Conservation (phyloP, 2,113 vertebrate species). For the Cinclus mexicanus region DNA sequence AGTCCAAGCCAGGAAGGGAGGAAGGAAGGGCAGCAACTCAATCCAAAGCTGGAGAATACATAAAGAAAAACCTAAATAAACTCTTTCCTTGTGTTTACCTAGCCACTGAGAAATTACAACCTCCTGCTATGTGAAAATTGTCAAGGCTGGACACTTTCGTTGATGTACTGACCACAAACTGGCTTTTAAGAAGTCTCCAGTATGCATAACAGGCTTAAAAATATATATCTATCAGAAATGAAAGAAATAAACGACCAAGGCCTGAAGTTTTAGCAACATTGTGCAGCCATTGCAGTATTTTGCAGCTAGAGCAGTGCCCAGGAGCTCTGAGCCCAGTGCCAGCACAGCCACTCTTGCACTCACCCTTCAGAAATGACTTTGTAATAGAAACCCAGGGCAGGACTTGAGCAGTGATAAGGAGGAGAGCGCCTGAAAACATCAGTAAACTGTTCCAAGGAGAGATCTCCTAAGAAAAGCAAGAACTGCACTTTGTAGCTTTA, state of each 20-base stretch:
- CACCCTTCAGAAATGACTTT: neutral
- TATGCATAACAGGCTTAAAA: accelerated
- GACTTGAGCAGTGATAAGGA: accelerated
- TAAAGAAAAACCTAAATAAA: neutral
- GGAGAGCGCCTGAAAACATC: neutral
- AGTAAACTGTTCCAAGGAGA: accelerated
- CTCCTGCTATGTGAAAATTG: neutral
- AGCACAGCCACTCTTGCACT: neutral
- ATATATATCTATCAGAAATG: neutral
- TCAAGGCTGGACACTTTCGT: neutral
- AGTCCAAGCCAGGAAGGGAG: accelerated
- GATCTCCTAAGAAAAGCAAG: accelerated
- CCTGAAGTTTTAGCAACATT: neutral
- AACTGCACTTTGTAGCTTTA: neutral
- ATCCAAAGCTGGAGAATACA: neutral
- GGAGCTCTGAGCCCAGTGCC: neutral
- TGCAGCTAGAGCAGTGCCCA: neutral
- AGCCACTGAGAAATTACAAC: neutral
- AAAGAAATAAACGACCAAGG: neutral
- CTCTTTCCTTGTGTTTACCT: neutral
- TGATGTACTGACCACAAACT: neutral
- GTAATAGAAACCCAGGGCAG: neutral
- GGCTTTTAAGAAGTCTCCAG: neutral
- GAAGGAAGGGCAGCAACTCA: neutral
- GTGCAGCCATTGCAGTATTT: neutral